Base-by-base conservation (phyloP, 2,888 invertebrate species). In the Nemurella pictetii region DNA sequence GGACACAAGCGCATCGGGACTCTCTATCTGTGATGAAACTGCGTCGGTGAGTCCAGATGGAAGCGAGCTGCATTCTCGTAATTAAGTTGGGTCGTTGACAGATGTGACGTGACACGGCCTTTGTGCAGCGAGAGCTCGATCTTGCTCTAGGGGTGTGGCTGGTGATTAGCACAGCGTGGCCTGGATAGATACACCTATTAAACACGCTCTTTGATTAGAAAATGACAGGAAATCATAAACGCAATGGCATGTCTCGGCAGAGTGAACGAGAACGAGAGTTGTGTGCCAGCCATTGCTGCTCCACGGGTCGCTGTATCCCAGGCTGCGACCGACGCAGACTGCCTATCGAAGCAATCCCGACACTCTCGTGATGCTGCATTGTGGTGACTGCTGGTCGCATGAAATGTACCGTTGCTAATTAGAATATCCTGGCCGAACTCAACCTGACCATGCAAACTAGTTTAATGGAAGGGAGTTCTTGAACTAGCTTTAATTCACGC, bases 1-100 rank as follows among this genome's bases (percentile, higher is more conserved):
- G 91, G 92, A 83, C 92, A 92, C 89, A 93, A 92, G 88, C 90
- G 93, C 89, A 92, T 92, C 86, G 92, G 93, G 83, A 93, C 93
- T 85, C 89, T 93, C 87, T 93, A 93, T 90, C 92, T 93, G 89
- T 93, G 90, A 88, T 85, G 82, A 87, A 4, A 55, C 28, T 55
- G 36, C 73, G 12, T 32, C 55, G 82, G 55, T 55, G 27, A 72
- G 55, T 9, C 25, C 15, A 27, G 29, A 2, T 25, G 20, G 25
- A 55, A 55, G 55, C n/a, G 20, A 55, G 55, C 55, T 55, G 55
- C 1, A n/a, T 55, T 20, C 9, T 55, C 20, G 20, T 55, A 55
- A 55, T 55, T 55, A n/a, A n/a, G n/a, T n/a, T n/a, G n/a, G n/a
- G n/a, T n/a, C n/a, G n/a, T n/a, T n/a, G 55, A 55, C 9, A 2